Percentiles rank a stretch among this genome's conserved stretches.
Evolutionary conservation across 1,140 invertebrate genomes (phyloP).

Genomic region (Carposina sasakii): DNA sequence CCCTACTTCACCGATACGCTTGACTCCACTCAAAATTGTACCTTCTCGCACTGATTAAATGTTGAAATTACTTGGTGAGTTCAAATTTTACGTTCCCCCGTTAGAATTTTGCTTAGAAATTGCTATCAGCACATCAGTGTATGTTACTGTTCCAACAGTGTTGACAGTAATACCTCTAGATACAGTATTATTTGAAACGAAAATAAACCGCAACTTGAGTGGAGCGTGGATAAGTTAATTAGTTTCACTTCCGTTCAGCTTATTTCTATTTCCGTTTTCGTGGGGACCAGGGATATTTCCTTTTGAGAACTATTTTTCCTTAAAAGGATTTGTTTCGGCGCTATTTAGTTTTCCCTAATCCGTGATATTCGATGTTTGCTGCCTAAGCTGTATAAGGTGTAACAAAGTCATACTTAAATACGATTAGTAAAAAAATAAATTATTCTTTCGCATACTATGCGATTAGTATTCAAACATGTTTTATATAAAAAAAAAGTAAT

Average conservation of each 20-base stretch:
- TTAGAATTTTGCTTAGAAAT: slow-evolving; percentile 51
- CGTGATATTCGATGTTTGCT: too few relatives aligned
- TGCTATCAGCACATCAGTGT: slow-evolving; percentile 59
- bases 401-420: too few relatives aligned
- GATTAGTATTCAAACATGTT: too few relatives aligned
- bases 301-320: slow-evolving; percentile 60
- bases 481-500: too few relatives aligned
- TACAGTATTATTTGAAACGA: slow-evolving; percentile 62
- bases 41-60: slow-evolving; percentile 21
- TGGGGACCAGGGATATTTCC: slow-evolving; percentile 53
- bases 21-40: slow-evolving; percentile 26
- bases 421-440: too few relatives aligned
- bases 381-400: too few relatives aligned
- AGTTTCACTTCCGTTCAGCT: slow-evolving; percentile 66
- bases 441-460: too few relatives aligned
- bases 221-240: slow-evolving; percentile 68
- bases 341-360: slow-evolving; percentile 34
- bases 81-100: slow-evolving; percentile 35
- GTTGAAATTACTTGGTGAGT: slow-evolving; percentile 26
- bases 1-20: slow-evolving; percentile 34
- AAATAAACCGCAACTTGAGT: slow-evolving; percentile 60
- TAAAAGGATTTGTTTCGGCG: slow-evolving; percentile 53
- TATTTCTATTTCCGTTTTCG: slow-evolving; percentile 69
- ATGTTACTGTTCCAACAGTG: slow-evolving; percentile 49
- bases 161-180: slow-evolving; percentile 60